A percentile compares a stretch with the other conserved stretches of the same genome.
Evolutionary conservation across 2,888 invertebrate species (phyloP).

Genomic region (Melanostoma scalare): DNA sequence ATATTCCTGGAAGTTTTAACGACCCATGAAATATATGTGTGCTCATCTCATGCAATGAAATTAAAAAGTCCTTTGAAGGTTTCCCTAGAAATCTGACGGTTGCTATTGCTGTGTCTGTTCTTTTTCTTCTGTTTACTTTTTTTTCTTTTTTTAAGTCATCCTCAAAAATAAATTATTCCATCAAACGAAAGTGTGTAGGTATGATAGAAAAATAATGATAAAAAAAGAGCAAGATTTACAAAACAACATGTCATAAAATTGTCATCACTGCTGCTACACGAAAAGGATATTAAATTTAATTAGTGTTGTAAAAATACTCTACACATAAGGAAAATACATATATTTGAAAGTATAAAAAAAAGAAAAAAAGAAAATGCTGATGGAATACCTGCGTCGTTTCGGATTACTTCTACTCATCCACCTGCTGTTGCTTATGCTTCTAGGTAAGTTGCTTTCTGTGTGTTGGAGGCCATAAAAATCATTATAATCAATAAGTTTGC

Average conservation of each 20-base stretch:
- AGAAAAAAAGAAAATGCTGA: conserved; percentile 76
- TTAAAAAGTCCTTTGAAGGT: conserved; percentile 43
- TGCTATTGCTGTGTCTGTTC: not conserved
- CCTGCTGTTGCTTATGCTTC: conserved; percentile 78
- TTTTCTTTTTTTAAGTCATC: conserved; percentile 39
- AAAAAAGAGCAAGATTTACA: conserved; percentile 67
- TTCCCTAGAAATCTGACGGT: conserved; percentile 42
- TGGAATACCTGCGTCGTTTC: conserved; percentile 77
- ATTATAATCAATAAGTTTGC: conserved; percentile 61
- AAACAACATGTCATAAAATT: conserved; percentile 65
- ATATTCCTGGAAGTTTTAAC: conserved; percentile 65
- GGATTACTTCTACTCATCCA: conserved; percentile 77
- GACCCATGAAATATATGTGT: conserved; percentile 63
- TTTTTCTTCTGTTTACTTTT: conserved; percentile 22
- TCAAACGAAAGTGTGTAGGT: conserved; percentile 46
- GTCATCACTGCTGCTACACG: conserved; percentile 53
- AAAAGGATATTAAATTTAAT: conserved; percentile 67
- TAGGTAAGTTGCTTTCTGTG: conserved; percentile 76
- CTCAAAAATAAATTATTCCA: conserved; percentile 45
- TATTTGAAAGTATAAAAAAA: conserved; percentile 28
- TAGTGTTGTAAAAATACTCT: conserved; percentile 52
- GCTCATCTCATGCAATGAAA: conserved; percentile 48
- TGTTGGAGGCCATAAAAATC: not conserved
- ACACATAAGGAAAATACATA: conserved; percentile 27
- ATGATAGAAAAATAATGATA: conserved; percentile 63